phyloP scores from a whole-genome alignment of 2,888 invertebrate genomes.

The Epistrophe eligans region DNA sequence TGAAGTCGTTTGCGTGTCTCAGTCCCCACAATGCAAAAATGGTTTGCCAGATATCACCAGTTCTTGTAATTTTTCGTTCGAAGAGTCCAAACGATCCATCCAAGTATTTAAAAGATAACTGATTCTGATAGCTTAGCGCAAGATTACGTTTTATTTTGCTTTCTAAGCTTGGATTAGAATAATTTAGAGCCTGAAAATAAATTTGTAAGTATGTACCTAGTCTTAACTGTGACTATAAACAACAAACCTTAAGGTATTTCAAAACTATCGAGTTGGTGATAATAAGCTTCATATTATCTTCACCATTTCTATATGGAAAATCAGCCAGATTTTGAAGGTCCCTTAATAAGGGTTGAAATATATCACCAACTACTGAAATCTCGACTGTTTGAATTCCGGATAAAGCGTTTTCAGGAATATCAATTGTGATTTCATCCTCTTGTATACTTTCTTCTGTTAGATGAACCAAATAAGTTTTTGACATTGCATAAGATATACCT shows the following conservation, averaged over 20 bases:
- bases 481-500: constrained; percentile 88
- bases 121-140: constrained; percentile 95
- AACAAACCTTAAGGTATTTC: constrained; percentile 85
- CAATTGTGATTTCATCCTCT: constrained; percentile 84
- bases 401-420: constrained; percentile 85
- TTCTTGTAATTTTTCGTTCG: constrained; percentile 80
- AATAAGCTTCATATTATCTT: constrained; percentile 88
- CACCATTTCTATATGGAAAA: constrained; percentile 88
- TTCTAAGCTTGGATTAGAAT: constrained; percentile 88
- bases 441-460: constrained; percentile 84
- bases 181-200: constrained; percentile 84
- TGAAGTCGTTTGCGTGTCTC: constrained; percentile 87
- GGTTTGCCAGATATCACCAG: constrained; percentile 92
- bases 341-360: constrained; percentile 85
- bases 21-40: constrained; percentile 92
- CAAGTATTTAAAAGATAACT: constrained; percentile 91
- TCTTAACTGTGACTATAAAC: constrained; percentile 79
- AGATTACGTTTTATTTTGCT: constrained; percentile 86
- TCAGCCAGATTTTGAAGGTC: constrained; percentile 86
- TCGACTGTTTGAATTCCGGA: constrained; percentile 85
- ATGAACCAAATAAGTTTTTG: constrained; percentile 88
- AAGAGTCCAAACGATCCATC: constrained; percentile 97
- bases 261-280: constrained; percentile 88
- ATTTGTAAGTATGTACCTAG: background rate
- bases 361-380: constrained; percentile 85